Evolutionary conservation across 1,140 invertebrate genomes (phyloP).

Genomic region (Lucilia cuprina): DNA sequence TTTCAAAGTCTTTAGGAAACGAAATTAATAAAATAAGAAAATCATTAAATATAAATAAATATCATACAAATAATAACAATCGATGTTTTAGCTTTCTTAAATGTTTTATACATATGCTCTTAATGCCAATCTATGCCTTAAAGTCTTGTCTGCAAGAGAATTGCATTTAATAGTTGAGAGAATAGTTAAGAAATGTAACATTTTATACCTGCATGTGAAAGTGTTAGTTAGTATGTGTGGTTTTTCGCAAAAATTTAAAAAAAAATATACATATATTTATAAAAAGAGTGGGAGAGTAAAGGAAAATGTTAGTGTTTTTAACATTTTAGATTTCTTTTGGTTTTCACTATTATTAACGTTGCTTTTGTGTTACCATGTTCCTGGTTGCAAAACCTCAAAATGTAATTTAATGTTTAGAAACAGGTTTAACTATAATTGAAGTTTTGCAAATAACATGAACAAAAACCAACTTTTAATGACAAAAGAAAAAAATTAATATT

Average conservation of each 20-base stretch:
- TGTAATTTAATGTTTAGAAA: slow-evolving; percentile 25
- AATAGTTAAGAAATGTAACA: neutral
- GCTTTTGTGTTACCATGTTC: neutral
- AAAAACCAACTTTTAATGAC: slow-evolving; percentile 17
- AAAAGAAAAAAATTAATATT: slow-evolving; percentile 10
- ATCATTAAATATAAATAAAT: too few species aligned
- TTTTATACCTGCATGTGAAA: neutral
- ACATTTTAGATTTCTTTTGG: neutral
- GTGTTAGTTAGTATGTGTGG: neutral
- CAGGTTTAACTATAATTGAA: slow-evolving; percentile 30
- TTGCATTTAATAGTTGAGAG: neutral
- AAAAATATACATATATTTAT: too few species aligned
- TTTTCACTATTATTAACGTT: neutral
- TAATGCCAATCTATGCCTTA: neutral
- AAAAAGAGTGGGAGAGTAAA: neutral
- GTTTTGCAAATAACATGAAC: slow-evolving; percentile 23
- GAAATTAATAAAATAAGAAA: too few species aligned
- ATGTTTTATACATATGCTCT: too few species aligned
- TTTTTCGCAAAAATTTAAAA: neutral
- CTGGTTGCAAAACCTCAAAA: slow-evolving; percentile 26
- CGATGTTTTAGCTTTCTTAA: too few species aligned
- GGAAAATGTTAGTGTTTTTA: neutral
- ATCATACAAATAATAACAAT: too few species aligned
- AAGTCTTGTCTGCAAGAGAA: neutral
- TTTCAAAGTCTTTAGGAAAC: too few species aligned